Evolutionary conservation across 2,888 invertebrate species (phyloP), one percentile per base, ranked within the genome.

Genomic region (Geophilus truncorum): DNA sequence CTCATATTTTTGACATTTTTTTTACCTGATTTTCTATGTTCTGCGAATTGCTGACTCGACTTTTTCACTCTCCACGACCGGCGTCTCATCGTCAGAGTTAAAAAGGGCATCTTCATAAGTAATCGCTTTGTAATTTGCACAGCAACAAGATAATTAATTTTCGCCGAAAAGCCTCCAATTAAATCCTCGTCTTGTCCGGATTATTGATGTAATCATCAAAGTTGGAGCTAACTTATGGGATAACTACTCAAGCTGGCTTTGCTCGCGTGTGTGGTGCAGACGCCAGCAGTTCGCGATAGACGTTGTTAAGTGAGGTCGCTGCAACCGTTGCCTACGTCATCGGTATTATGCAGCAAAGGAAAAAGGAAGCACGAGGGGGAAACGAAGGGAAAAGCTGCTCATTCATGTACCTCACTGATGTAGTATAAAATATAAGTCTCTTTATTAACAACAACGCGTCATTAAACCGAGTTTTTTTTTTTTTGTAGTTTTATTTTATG

Each of bases 21-120:
- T 25, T 70, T 76, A 80, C 80, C 80, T 80, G 80, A 80, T 34
- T 80, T 80, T 36, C 80, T 70, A 25, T 80, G 40, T 76, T 80
- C 62, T 32, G 70, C 57, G 18, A 30, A 80, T 15, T 23, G 32
- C 18, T 34, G 40, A 15, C 34, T 34, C 75, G 40, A 51, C 25
- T 80, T 80, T 62, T 80, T 62, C 7, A 62, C 62, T 70, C 76
- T n/a, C 80, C 57, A 76, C 3, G 80, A 80, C 18, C 80, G 30
- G 18, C 80, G 18, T 80, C 80, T 15, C 80, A 80, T 76, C 7
- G 80, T 80, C 23, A 80, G 40, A 1, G 80, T 80, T 0, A 80
- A 34, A 34, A 80, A 62, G 15, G 80, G 80, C 80, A 80, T 80
- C 76, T 80, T 80, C 62, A 40, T 40, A 40, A 40, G 40, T 5